phyloP scores from a whole-genome alignment of 2,113 vertebrate genomes.

The Scopus umbretta region DNA sequence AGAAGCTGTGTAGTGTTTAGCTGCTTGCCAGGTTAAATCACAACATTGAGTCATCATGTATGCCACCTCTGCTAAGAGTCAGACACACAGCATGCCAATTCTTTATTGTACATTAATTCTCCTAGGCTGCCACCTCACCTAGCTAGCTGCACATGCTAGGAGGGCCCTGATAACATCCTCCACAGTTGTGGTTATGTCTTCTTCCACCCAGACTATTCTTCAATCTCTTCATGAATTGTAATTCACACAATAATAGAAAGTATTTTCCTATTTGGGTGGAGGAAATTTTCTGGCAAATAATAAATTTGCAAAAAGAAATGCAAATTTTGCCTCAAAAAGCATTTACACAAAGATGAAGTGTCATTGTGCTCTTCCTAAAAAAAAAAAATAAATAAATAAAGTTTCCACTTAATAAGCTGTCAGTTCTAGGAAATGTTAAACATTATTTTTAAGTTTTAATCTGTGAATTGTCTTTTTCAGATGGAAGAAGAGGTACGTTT shows the following conservation, averaged over 20 bases:
- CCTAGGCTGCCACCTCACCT: background rate
- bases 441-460: background rate
- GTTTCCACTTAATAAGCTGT: background rate
- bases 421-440: background rate
- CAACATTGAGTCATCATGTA: fast-evolving
- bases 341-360: background rate
- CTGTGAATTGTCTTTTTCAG: background rate
- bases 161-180: background rate
- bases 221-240: background rate
- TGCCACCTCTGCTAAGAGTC: background rate
- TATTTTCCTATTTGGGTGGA: background rate
- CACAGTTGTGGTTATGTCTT: background rate
- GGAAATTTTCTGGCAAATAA: background rate
- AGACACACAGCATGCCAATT: background rate
- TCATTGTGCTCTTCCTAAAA: background rate
- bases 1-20: too few relatives aligned
- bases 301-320: background rate
- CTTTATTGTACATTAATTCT: background rate
- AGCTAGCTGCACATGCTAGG: background rate
- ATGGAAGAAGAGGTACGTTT: background rate
- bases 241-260: background rate
- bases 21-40: too few relatives aligned
- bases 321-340: background rate
- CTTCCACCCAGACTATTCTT: background rate
- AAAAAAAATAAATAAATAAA: background rate